Evolutionary conservation across 1,140 invertebrate species (phyloP).

Genomic region (Ganaspis sp.): DNA sequence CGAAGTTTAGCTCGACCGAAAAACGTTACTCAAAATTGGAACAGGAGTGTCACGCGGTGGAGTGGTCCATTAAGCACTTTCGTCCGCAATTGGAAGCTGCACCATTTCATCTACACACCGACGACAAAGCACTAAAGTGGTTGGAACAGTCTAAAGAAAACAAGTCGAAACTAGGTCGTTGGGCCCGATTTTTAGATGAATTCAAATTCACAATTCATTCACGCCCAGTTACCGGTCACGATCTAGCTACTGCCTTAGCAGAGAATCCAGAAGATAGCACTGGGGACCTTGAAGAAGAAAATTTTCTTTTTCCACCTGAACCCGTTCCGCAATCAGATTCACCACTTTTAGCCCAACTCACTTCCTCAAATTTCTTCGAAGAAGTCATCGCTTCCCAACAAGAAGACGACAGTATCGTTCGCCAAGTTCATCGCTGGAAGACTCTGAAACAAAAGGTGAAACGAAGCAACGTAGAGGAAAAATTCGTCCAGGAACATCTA

Average conservation of each 20-base stretch:
- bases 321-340: neutral
- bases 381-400: neutral
- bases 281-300: neutral
- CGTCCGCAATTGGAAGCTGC: too few relatives aligned
- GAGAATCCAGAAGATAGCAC: neutral
- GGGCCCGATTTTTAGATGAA: neutral
- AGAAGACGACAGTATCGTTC: too few relatives aligned
- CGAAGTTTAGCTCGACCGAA: too few relatives aligned
- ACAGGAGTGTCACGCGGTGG: conserved; percentile 46
- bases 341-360: neutral
- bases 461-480: neutral
- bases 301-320: neutral
- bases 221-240: neutral
- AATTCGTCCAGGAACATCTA: neutral
- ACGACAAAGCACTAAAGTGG: neutral
- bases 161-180: neutral
- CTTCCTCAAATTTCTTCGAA: neutral
- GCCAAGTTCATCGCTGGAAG: too few relatives aligned
- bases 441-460: neutral
- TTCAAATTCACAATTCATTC: neutral
- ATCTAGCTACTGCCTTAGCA: neutral
- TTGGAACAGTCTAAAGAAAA: neutral
- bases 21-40: conserved; percentile 41
- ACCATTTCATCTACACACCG: neutral
- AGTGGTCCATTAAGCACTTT: conserved; percentile 52